Base-by-base conservation (phyloP, 1,140 invertebrate genomes). In the Macrobrachium nipponense region DNA sequence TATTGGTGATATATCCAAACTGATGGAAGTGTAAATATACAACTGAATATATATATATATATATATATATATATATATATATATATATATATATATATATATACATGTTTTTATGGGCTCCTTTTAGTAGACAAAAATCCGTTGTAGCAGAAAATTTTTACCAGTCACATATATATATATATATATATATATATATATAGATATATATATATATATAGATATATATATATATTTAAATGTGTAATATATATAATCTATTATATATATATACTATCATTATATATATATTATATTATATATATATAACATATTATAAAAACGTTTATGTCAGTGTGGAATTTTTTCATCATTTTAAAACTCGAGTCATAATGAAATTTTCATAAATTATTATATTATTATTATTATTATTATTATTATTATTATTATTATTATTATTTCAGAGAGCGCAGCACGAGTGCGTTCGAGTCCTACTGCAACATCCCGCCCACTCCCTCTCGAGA, bases 391-490 rank as follows among this genome's bases (percentile, higher is more conserved):
- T 12, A 51, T 51, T 12, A 51, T 51, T 51, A 51, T 12, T 51
- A 51, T 51, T 12, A 51, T 12, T 51, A 51, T 51, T 51, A 51
- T 51, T 51, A 51, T 51, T 51, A 51, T 51, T 51, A 51, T 51
- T 12, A 51, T 51, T 12, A 51, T 15, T 17, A 77, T 17, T 2
- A 11, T 23, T 43, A 18, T 68, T n/a, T 17, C 86, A 89, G 88
- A 64, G 82, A n/a, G 78, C 82, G 17, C 88, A 89, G 43, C 88
- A 89, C 59, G 88, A 89, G 72, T 87, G 88, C 59, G 88, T 89
- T 14, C 60, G 82, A 51, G 75, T 87, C 44, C 59, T 87, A 36
- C 80, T 87, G 7, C 86, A 85, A 43, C 82, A 87, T 23, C 86
- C 88, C 15, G 72, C 76, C 51, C 86, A 87, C 77, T 89, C 88